Evolutionary conservation across 2,888 invertebrate genomes (phyloP), one percentile per base, ranked within the genome.

Genomic region (Scaptomyza caliginosa): DNA sequence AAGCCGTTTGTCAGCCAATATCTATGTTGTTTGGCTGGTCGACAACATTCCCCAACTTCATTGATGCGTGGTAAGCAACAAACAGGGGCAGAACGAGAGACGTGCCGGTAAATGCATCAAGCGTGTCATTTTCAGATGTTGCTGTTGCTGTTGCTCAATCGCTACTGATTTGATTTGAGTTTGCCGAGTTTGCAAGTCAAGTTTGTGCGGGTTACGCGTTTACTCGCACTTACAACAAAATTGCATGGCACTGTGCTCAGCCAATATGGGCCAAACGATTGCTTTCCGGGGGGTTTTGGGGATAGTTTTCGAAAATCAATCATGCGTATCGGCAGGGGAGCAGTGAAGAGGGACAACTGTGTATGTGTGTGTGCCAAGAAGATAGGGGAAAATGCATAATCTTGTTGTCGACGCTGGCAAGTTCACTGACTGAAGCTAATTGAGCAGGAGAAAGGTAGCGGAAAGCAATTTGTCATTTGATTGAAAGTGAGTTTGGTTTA

Each of bases 381-480:
- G 16, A 16, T 24, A 7, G 43, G 40, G 51, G 43, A 24, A 63
- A 75, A 62, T 76, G 74, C 77, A 76, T 76, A 76, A 73, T 76
- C 76, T 73, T 71, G 60, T 71, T 76, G 72, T 76, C 58, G 76
- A 49, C 59, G 39, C 38, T 57, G 30, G 36, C 45, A 52, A 68
- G 86, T 81, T 86, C 86, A 77, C 19, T 71, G 86, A 80, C 84
- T 70, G 67, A 32, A 70, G 74, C 77, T 84, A 80, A 81, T 86
- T 77, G 77, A 77, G 70, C 64, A 58, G 54, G 81, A 62, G 85
- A 81, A 81, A 80, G 79, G 86, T 80, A 85, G 86, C 79, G 86
- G 72, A 65, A 80, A 86, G 74, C 77, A 69, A 75, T 83, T 86
- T 83, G 84, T 86, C 84, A 83, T 66, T 66, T 83, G 80, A 80